Base-by-base conservation (phyloP, 2,113 vertebrate genomes). In the Xiphias gladius region DNA sequence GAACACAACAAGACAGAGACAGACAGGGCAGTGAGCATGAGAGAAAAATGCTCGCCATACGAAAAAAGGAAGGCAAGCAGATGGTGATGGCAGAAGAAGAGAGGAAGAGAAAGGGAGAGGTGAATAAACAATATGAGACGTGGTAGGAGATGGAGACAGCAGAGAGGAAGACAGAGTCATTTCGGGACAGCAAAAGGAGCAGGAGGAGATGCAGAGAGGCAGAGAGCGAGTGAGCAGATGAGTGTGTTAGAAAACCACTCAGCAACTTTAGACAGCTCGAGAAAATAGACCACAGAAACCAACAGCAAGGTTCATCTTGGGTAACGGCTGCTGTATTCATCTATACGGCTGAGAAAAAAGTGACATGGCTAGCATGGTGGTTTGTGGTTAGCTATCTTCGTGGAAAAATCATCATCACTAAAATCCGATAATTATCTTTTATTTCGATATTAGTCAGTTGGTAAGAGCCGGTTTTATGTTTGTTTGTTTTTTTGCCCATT, bases 191-290 rank as follows among this genome's bases (percentile, higher is more conserved):
- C 1, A 10, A 7, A 41, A 67, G 48, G 41, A 84, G 85, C 77
- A 82, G 79, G 52, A 76, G 50, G 68, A 83, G 82, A 76, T 20
- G 89, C 79, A 74, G 37, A 61, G 71, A 74, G 68, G 57, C 73
- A 73, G 79, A 68, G 24, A 82, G 74, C 55, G 5, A 85, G 78
- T 7, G 54, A 80, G 72, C 68, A 80, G 73, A 79, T 57, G 76
- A 86, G 66, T 88, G 80, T 88, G 59, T 87, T 61, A 86, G 76
- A 86, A 91, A 92, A 91, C 78, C 83, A 79, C 86, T 87, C 88
- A 68, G 71, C 72, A n/a, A 67, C 79, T 86, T 79, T 62, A 80
- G 88, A 86, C 82, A 83, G 76, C 89, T 75, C 76, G 62, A 80
- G 79, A 79, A 86, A 91, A 84, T 66, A 85, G 50, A 88, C 61